Base-by-base conservation (phyloP, 1,140 invertebrate genomes). In the Leptopilina boulardi region DNA sequence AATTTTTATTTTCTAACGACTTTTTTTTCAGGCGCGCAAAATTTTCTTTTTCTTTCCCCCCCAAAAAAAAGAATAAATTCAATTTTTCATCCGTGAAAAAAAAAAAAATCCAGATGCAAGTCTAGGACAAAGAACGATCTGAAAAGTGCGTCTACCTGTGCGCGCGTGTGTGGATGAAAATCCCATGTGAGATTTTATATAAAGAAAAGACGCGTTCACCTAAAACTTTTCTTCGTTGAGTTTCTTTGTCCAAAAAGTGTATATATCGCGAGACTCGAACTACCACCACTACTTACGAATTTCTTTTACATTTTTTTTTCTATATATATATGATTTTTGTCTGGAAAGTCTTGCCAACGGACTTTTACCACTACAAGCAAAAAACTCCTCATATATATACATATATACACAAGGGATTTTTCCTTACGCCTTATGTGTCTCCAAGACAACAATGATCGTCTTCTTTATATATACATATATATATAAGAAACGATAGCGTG, bases 131-230 rank as follows among this genome's bases (percentile, higher is more conserved):
- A 42, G 73, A 26, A 59, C 23, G 21, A 38, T n/a, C 6, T 66
- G 59, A 5, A 66, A 66, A 66, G 23, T 66, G n/a, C n/a, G 59
- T 26, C 59, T 66, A 66, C 59, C 59, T 66, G 59, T 66, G 44
- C 41, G 34, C 41, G 34, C 34, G n/a, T 59, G 34, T 42, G 54
- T 23, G 73, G 51, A 38, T 74, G 23, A 74, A 56, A 74, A 74
- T 59, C 19, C 38, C 19, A 26, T 59, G 41, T 42, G 54, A 21
- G 59, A 18, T 26, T 66, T 23, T 15, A 13, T 66, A 66, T 66
- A 66, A 66, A 66, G 21, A 13, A 19, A 66, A 23, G 59, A n/a
- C n/a, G n/a, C n/a, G n/a, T n/a, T n/a, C 59, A 66, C 59, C 59
- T 59, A 66, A 38, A 66, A 23, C 59, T 66, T 66, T 66, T 66